phyloP scores from a whole-genome alignment of 2,113 vertebrate species.

The Mus musculus region DNA sequence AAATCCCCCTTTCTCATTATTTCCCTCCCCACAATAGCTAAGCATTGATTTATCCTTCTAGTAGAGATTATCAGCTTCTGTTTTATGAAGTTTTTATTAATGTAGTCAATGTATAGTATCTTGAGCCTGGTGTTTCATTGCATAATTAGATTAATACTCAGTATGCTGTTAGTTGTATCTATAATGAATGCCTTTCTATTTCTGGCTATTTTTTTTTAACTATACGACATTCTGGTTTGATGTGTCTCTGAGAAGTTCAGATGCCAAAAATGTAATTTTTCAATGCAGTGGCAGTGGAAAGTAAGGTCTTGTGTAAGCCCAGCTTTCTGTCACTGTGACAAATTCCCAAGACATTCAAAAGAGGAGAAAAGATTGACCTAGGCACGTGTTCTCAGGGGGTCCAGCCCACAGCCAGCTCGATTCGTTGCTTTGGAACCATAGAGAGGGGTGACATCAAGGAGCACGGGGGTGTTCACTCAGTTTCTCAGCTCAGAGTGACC shows the following conservation, averaged over 20 bases:
- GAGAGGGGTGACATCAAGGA: background rate
- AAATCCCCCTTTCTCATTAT: background rate
- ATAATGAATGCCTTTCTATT: background rate
- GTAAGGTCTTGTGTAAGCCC: background rate
- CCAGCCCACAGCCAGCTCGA: background rate
- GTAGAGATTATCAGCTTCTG: background rate
- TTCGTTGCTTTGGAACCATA: background rate
- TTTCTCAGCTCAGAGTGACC: background rate
- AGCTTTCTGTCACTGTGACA: background rate
- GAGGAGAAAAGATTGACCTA: background rate
- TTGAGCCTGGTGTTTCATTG: background rate
- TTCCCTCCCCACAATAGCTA: background rate
- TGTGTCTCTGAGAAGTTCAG: background rate
- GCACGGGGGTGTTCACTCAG: background rate
- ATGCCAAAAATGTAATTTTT: background rate
- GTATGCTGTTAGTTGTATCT: background rate
- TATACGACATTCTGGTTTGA: background rate
- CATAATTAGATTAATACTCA: background rate
- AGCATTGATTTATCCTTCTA: background rate
- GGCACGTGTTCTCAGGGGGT: background rate
- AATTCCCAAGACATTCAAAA: background rate
- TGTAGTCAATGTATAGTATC: background rate
- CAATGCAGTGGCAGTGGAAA: background rate
- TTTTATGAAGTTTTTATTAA: conserved; percentile 1
- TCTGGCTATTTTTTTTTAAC: background rate